Conservation (phyloP, 2,888 invertebrate species). For the Plagodis pulveraria region DNA sequence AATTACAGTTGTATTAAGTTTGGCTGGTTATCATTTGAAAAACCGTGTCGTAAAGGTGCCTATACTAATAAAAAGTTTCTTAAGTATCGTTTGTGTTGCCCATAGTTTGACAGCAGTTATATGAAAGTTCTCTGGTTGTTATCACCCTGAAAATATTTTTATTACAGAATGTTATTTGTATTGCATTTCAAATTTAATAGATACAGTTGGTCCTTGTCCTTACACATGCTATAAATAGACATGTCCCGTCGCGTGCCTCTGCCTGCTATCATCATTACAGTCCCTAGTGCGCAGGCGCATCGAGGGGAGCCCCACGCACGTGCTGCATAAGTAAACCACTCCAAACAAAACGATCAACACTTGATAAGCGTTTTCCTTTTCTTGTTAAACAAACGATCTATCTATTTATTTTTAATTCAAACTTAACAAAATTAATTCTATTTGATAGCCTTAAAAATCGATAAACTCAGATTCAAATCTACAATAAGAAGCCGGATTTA, state of each 20-base stretch:
- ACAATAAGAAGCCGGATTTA: conserved; percentile 59
- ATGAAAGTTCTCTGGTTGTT: too few species aligned
- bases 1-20: too few species aligned
- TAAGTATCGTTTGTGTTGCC: neutral
- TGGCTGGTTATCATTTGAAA: too few species aligned
- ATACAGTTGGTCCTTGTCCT: conserved; percentile 35
- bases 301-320: conserved; percentile 69
- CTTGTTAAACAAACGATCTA: conserved; percentile 12
- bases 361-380: conserved; percentile 23
- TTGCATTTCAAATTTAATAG: conserved; percentile 13
- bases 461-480: conserved; percentile 68
- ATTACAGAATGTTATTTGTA: neutral
- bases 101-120: too few species aligned
- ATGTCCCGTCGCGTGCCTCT: conserved; percentile 63
- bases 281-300: conserved; percentile 66
- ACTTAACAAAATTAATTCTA: neutral
- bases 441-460: conserved; percentile 59
- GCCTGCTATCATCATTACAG: conserved; percentile 48
- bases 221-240: conserved; percentile 61
- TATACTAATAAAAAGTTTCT: too few species aligned
- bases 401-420: neutral
- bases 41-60: too few species aligned
- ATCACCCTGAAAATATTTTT: too few species aligned
- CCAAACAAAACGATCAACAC: conserved; percentile 57
- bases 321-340: conserved; percentile 64